A percentile compares a stretch with the other conserved stretches of the same genome.
These are phyloP conservation scores for Antheraea mylitta DNA, from an alignment of 1,140 invertebrate genomes.

Conservation along the genomic window DNA sequence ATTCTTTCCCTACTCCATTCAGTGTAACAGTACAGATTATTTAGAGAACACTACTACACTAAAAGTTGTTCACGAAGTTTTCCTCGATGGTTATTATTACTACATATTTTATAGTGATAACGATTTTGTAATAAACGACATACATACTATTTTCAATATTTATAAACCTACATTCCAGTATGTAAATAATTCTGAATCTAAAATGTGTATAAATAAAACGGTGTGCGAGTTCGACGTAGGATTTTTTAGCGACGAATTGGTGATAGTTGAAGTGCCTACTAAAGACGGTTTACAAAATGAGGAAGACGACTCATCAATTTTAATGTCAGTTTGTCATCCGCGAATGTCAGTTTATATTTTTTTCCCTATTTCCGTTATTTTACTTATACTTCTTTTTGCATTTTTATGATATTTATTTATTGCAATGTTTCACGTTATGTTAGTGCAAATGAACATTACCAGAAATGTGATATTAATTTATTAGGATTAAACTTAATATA, in stretches of 20 bases:
- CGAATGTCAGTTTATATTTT: constrained; percentile 87
- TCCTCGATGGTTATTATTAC: constrained; percentile 89
- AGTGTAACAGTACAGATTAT: constrained; percentile 84
- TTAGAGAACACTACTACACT: constrained; percentile 81
- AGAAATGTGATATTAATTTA: constrained; percentile 72
- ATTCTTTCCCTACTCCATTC: constrained; percentile 82
- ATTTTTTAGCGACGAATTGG: constrained; percentile 85
- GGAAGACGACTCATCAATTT: constrained; percentile 83
- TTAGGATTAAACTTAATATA: constrained; percentile 24
- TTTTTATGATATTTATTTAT: constrained; percentile 82
- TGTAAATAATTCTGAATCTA: constrained; percentile 84
- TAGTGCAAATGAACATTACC: constrained; percentile 62
- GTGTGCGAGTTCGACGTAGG: constrained; percentile 85
- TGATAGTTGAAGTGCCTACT: constrained; percentile 90
- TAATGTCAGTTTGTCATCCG: constrained; percentile 87
- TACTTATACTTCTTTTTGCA: constrained; percentile 87
- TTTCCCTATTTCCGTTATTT: constrained; percentile 86
- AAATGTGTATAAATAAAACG: constrained; percentile 86
- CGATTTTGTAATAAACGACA: constrained; percentile 87
- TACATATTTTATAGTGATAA: constrained; percentile 93
- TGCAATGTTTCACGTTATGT: constrained; percentile 46
- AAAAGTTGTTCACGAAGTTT: constrained; percentile 84
- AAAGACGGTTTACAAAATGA: constrained; percentile 87
- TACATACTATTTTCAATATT: constrained; percentile 90
- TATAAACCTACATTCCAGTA: constrained; percentile 90